Conservation (phyloP, 1,140 invertebrate genomes). For the Zaprionus ghesquierei region DNA sequence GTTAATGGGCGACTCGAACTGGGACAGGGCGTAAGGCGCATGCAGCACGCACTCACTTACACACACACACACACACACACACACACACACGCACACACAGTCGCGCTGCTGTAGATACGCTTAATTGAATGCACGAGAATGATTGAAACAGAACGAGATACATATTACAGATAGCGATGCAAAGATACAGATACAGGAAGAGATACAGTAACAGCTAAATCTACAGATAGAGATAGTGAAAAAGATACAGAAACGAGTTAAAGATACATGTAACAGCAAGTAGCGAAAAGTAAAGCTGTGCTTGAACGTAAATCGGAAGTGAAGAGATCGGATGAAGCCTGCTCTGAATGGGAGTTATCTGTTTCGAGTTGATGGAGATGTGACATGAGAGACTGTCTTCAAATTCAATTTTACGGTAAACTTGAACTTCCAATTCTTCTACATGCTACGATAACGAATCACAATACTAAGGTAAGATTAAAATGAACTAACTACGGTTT, state of each 20-base stretch:
- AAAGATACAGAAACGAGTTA: conserved; percentile 21
- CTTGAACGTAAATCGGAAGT: background rate
- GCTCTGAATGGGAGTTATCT: conserved; percentile 2
- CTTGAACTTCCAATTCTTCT: conserved; percentile 6
- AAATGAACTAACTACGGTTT: conserved; percentile 11
- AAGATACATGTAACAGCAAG: background rate
- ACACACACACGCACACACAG: background rate
- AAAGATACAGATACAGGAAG: conserved; percentile 9
- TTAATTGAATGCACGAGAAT: conserved; percentile 43
- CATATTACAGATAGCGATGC: conserved; percentile 3
- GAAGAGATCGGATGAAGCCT: background rate
- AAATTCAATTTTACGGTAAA: conserved; percentile 5
- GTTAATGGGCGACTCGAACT: conserved; percentile 27
- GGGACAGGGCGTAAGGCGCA: conserved; percentile 8
- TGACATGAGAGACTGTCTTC: background rate
- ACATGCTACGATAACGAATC: conserved; percentile 9
- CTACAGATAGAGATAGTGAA: background rate
- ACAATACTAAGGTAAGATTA: conserved; percentile 8
- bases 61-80: background rate
- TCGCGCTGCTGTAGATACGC: conserved; percentile 10
- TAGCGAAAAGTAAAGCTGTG: background rate
- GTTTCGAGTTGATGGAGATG: background rate
- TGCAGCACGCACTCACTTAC: conserved; percentile 16
- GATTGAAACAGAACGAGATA: conserved; percentile 40
- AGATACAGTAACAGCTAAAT: conserved; percentile 19